phyloP scores from a whole-genome alignment of 2,888 invertebrate species.

The Alloscopus bannaensis region DNA sequence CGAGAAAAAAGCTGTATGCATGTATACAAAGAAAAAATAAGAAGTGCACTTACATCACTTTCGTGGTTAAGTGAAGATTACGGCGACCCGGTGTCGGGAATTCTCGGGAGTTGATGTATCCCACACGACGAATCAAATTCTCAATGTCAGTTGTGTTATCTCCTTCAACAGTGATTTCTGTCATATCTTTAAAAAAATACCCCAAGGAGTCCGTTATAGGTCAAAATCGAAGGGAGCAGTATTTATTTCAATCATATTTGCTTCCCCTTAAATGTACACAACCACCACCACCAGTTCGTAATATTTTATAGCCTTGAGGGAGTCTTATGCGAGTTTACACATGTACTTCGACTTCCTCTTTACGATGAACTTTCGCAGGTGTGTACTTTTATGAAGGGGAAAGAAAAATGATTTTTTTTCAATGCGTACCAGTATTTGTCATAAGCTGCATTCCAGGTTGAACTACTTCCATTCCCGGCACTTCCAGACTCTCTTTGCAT shows the following conservation, averaged over 20 bases:
- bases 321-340: too few species aligned
- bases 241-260: too few species aligned
- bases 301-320: too few species aligned
- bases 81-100: slow-evolving; percentile 95
- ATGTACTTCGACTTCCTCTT: too few species aligned
- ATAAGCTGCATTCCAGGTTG: slow-evolving; percentile 87
- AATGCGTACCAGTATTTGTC: slow-evolving; percentile 79
- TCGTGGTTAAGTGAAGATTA: slow-evolving; percentile 88
- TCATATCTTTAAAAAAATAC: slow-evolving; percentile 81
- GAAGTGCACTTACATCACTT: slow-evolving; percentile 81
- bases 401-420: slow-evolving; percentile 6
- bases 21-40: too few species aligned
- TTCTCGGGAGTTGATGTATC: slow-evolving; percentile 91
- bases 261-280: too few species aligned
- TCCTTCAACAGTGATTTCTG: slow-evolving; percentile 93
- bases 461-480: slow-evolving; percentile 84
- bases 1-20: slow-evolving; percentile 24
- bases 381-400: too few species aligned
- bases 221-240: too few species aligned
- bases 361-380: too few species aligned
- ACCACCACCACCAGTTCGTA: too few species aligned
- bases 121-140: slow-evolving; percentile 86
- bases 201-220: neutral
- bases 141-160: slow-evolving; percentile 94
- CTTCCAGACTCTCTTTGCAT: slow-evolving; percentile 88